Evolutionary conservation across 2,113 vertebrate species (phyloP).

Genomic region (Plecotus auritus): DNA sequence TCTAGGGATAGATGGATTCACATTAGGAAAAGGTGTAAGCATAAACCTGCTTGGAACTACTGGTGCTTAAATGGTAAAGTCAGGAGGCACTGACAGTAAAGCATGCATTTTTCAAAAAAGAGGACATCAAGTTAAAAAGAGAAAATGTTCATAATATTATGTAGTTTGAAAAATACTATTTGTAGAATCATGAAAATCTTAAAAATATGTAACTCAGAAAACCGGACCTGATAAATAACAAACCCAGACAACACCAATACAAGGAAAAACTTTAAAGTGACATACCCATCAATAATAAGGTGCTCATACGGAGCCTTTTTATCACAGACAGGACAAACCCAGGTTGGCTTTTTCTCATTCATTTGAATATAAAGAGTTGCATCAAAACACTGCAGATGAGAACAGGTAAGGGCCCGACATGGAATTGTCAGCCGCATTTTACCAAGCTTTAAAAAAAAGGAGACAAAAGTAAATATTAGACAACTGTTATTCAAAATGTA

Average conservation of each 20-base stretch:
- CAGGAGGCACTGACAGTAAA: neutral
- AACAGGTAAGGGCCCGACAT: constrained; percentile 95
- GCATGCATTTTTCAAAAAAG: neutral
- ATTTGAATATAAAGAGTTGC: constrained; percentile 99
- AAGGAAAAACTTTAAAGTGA: neutral
- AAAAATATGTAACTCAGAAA: constrained; percentile 37
- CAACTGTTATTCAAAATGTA: neutral
- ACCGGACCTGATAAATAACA: neutral
- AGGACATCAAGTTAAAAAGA: neutral
- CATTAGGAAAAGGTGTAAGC: neutral
- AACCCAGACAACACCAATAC: neutral
- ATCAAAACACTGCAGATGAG: constrained; percentile 99
- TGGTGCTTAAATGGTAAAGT: neutral
- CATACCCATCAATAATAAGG: constrained; percentile 97
- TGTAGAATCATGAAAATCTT: constrained; percentile 4
- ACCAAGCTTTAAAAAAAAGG: constrained; percentile 86
- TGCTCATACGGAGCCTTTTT: constrained; percentile 98
- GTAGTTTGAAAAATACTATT: constrained; percentile 19
- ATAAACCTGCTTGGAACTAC: neutral
- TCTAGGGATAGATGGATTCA: neutral
- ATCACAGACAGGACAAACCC: constrained; percentile 99
- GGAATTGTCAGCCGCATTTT: constrained; percentile 98
- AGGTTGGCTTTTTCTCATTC: constrained; percentile 99
- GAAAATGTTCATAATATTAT: neutral
- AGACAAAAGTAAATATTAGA: neutral